Evolutionary conservation across 2,113 vertebrate genomes (phyloP).

Genomic region (Pipra filicauda): DNA sequence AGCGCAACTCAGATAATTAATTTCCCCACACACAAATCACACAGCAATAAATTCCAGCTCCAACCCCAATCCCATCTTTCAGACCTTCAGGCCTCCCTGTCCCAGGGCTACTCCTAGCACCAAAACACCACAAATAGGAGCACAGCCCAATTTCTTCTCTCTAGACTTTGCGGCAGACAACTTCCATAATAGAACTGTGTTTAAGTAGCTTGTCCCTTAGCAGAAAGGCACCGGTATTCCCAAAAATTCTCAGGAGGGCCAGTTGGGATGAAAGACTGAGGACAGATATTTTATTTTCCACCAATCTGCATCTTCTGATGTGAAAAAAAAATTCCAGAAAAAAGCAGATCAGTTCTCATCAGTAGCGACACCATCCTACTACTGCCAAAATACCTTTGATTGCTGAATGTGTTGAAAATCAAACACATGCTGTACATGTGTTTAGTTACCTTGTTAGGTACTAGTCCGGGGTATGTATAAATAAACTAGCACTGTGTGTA

Average conservation of each 20-base stretch:
- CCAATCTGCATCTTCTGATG: neutral
- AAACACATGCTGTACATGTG: fast-evolving
- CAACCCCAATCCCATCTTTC: neutral
- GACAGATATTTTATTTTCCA: neutral
- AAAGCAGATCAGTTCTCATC: fast-evolving
- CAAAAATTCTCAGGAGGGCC: neutral
- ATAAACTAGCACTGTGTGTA: fast-evolving
- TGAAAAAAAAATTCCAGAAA: neutral
- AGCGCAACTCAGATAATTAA: neutral
- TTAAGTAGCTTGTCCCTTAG: neutral
- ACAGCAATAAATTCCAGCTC: neutral
- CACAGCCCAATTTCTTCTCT: neutral
- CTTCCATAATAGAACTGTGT: fast-evolving
- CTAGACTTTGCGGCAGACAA: neutral
- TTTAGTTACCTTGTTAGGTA: neutral
- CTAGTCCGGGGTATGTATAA: neutral
- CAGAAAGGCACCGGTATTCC: neutral
- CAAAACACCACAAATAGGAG: fast-evolving
- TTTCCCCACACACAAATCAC: neutral
- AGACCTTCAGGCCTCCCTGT: fast-evolving
- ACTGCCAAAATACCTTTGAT: neutral
- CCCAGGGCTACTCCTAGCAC: neutral
- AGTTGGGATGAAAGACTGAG: neutral
- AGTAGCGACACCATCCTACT: neutral
- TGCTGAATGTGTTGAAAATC: neutral